Percentiles rank a stretch among this genome's conserved stretches.
Conservation (phyloP, 2,888 invertebrate species). For the Diloba caeruleocephala region DNA sequence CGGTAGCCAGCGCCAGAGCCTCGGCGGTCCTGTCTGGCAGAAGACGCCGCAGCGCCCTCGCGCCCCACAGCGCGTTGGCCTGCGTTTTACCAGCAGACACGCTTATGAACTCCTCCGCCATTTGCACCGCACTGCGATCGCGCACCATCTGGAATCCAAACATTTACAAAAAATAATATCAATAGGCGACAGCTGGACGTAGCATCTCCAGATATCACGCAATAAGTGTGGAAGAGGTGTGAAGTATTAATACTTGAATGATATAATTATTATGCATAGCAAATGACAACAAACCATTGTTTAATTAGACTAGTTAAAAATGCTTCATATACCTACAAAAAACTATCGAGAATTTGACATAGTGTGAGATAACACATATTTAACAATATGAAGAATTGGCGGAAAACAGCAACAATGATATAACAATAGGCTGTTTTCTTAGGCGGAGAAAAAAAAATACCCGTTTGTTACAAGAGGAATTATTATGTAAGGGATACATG, state of each 20-base stretch:
- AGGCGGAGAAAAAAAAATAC: conserved; percentile 2
- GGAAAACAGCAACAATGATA: conserved; percentile 4
- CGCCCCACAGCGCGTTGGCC: conserved; percentile 94
- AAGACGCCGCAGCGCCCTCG: conserved; percentile 93
- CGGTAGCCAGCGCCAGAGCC: conserved; percentile 72
- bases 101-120: conserved; percentile 92
- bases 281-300: conserved; percentile 12
- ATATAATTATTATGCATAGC: not conserved
- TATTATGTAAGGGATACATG: too few relatives aligned
- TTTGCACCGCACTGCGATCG: conserved; percentile 89
- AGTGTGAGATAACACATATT: conserved; percentile 19
- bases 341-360: conserved; percentile 17
- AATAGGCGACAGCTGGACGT: too few relatives aligned
- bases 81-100: conserved; percentile 89
- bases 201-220: too few relatives aligned
- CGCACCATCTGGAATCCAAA: conserved; percentile 70
- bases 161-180: not conserved
- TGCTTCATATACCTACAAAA: conserved; percentile 2
- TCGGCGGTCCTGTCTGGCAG: conserved; percentile 87
- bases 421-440: conserved; percentile 4
- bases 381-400: conserved; percentile 9
- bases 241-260: not conserved
- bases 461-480: not conserved
- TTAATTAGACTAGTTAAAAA: conserved; percentile 11
- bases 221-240: too few relatives aligned